phyloP scores from a whole-genome alignment of 2,888 invertebrate genomes.

The Eupithecia insigniata region DNA sequence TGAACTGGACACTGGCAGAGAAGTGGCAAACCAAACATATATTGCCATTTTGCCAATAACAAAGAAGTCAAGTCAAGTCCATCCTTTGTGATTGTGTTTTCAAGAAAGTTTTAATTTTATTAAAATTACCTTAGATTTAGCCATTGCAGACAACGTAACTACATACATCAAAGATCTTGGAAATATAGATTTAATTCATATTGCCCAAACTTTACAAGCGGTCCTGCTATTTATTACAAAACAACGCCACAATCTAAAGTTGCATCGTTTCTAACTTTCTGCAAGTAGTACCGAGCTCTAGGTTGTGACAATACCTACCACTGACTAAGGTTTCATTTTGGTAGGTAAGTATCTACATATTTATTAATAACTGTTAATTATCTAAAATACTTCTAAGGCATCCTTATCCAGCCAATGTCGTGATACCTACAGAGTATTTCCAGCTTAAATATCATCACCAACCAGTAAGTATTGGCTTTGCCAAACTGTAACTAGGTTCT shows the following conservation, averaged over 20 bases:
- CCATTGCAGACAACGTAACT: background rate
- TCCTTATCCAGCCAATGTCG: background rate
- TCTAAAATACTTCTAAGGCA: background rate
- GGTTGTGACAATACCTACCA: background rate
- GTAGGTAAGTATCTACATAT: slow-evolving; percentile 7
- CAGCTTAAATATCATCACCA: background rate
- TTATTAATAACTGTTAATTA: background rate
- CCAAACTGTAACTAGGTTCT: background rate
- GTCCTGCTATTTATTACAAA: background rate
- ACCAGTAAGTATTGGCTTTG: background rate
- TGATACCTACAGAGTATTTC: background rate
- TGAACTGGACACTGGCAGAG: too few species aligned
- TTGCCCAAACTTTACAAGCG: background rate
- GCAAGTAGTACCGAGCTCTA: background rate
- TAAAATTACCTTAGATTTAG: background rate
- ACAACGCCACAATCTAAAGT: slow-evolving; percentile 19
- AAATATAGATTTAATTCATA: background rate
- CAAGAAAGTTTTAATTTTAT: slow-evolving; percentile 2
- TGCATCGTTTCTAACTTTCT: slow-evolving; percentile 25
- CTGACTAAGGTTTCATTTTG: background rate
- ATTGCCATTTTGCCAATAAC: too few species aligned
- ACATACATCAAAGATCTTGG: background rate
- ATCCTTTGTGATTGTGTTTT: background rate
- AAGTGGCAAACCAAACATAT: too few species aligned
- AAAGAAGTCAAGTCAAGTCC: background rate